phyloP scores from a whole-genome alignment of 2,113 vertebrate species.

The Phrynosoma blainvillii region DNA sequence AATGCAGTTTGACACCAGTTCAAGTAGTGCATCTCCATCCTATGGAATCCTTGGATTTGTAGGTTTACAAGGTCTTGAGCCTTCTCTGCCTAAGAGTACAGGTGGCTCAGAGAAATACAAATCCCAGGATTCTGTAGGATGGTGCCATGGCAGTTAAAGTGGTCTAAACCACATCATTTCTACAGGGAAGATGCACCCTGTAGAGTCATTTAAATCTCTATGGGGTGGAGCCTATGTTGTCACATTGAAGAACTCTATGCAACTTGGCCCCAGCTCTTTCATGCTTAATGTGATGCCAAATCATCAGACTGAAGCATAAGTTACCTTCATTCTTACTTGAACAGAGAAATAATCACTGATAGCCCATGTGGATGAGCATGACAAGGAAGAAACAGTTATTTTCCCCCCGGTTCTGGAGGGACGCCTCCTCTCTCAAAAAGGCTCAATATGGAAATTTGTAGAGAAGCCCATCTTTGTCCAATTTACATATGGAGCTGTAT shows the following conservation, averaged over 20 bases:
- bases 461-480: conserved; percentile 40
- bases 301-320: conserved; percentile 2
- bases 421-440: conserved; percentile 37
- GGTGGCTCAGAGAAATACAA: too few relatives aligned
- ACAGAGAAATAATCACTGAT: conserved; percentile 14
- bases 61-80: too few relatives aligned
- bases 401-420: conserved; percentile 14
- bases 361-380: conserved; percentile 28
- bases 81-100: too few relatives aligned
- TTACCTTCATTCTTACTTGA: background rate
- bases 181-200: too few relatives aligned
- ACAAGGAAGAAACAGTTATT: conserved; percentile 23
- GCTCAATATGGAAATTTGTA: conserved; percentile 37
- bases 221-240: background rate
- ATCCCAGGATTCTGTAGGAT: too few relatives aligned
- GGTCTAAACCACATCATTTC: too few relatives aligned
- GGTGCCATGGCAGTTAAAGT: too few relatives aligned
- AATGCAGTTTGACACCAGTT: too few relatives aligned
- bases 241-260: background rate
- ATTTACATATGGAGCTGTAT: conserved; percentile 26
- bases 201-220: too few relatives aligned
- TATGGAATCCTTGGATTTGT: too few relatives aligned
- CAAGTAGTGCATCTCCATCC: too few relatives aligned
- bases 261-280: background rate
- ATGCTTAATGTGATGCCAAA: background rate